Conservation (phyloP, 2,888 invertebrate genomes). For the Pecten maximus region DNA sequence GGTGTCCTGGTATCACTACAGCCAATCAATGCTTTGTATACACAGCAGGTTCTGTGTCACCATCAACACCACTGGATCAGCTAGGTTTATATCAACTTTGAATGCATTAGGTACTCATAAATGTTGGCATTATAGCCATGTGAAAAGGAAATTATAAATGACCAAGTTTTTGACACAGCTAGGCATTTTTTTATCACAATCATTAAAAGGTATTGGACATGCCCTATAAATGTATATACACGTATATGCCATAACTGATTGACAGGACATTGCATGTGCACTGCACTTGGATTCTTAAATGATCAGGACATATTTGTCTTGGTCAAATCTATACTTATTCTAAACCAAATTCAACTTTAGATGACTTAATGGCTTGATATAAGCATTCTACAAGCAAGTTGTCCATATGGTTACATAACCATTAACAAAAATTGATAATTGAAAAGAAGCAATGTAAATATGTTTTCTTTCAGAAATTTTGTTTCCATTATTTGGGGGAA, state of each 20-base stretch:
- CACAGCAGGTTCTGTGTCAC: neutral
- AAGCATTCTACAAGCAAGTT: neutral
- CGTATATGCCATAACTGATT: too few relatives aligned
- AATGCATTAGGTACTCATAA: neutral
- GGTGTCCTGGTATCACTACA: neutral
- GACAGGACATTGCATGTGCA: too few relatives aligned
- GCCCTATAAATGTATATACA: too few relatives aligned
- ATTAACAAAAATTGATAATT: neutral
- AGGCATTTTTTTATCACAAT: neutral
- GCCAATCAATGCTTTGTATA: neutral
- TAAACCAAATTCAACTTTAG: neutral
- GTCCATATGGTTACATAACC: neutral
- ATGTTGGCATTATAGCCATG: neutral
- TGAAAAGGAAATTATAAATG: neutral
- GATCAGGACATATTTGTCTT: too few relatives aligned
- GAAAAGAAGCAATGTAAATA: too few relatives aligned
- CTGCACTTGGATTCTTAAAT: too few relatives aligned
- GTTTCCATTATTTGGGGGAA: too few relatives aligned
- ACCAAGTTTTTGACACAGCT: neutral
- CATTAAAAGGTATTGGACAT: too few relatives aligned
- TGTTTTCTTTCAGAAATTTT: too few relatives aligned
- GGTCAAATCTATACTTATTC: too few relatives aligned
- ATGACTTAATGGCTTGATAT: neutral
- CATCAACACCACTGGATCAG: neutral
- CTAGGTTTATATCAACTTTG: neutral